A percentile compares a stretch with the other conserved stretches of the same genome.
phyloP scores from a whole-genome alignment of 2,797 vertebrate species.

The Rhinogobio ventralis region DNA sequence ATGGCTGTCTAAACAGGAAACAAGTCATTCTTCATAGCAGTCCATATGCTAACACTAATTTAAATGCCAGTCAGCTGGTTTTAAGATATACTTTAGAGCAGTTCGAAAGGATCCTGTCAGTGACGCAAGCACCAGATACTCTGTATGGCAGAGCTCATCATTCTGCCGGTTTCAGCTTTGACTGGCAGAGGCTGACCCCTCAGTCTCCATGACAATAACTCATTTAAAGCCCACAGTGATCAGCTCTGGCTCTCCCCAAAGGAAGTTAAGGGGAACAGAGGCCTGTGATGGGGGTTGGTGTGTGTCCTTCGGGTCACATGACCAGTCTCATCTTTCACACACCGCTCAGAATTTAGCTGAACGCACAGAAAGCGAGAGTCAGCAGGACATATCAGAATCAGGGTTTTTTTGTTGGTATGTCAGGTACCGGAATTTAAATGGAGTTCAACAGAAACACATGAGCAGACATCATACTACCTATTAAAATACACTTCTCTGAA shows the following conservation, averaged over 20 bases:
- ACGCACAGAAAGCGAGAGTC: background rate
- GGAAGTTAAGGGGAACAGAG: constrained; percentile 36
- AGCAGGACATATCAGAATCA: constrained; percentile 28
- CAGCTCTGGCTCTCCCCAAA: constrained; percentile 32
- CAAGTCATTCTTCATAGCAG: constrained; percentile 14
- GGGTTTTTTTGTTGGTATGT: background rate
- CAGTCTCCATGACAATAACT: constrained; percentile 46
- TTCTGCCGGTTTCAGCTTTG: constrained; percentile 22
- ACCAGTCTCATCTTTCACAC: constrained; percentile 43
- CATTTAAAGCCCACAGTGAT: constrained; percentile 36
- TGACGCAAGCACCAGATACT: constrained; percentile 3
- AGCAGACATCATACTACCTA: background rate
- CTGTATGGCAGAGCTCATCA: constrained; percentile 32
- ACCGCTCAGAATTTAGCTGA: constrained; percentile 6
- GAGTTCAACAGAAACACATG: background rate
- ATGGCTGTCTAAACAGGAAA: constrained; percentile 32
- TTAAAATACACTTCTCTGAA: background rate
- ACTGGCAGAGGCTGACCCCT: constrained; percentile 39
- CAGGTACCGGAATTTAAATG: background rate
- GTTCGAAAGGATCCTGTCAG: background rate
- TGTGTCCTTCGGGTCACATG: constrained; percentile 40
- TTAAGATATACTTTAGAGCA: background rate
- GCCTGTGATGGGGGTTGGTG: constrained; percentile 39
- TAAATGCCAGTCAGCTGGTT: background rate
- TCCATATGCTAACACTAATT: background rate